phyloP scores from a whole-genome alignment of 2,888 invertebrate genomes.

The Cyaniris semiargus region DNA sequence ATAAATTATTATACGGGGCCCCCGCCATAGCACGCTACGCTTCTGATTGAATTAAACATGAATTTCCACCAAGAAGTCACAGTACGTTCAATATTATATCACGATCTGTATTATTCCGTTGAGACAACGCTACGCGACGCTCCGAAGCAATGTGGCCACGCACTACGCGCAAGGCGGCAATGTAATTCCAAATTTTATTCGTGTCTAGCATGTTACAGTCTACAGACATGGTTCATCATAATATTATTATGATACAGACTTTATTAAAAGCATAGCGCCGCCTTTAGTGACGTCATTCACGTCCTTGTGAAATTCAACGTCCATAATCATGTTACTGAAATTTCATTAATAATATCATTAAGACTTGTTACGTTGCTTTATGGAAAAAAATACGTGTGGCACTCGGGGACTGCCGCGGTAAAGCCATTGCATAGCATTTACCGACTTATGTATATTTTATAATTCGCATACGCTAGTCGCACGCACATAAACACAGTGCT shows the following conservation, averaged over 20 bases:
- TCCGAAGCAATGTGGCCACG: background rate
- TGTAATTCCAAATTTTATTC: constrained; percentile 13
- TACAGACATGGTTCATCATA: constrained; percentile 8
- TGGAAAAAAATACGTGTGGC: too few species aligned
- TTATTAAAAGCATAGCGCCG: background rate
- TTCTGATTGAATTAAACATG: too few species aligned
- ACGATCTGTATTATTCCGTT: too few species aligned
- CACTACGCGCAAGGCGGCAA: background rate
- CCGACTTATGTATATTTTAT: too few species aligned
- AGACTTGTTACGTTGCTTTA: background rate
- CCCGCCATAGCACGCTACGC: too few species aligned
- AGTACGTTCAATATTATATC: too few species aligned
- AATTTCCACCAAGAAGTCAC: too few species aligned
- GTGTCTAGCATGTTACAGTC: constrained; percentile 9
- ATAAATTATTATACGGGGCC: too few species aligned
- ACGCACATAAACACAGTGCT: too few species aligned
- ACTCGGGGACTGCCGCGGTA: too few species aligned
- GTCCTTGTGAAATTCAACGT: background rate
- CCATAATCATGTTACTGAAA: background rate
- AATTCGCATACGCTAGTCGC: too few species aligned
- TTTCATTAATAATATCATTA: background rate
- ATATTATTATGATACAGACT: constrained; percentile 12
- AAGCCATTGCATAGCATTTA: too few species aligned
- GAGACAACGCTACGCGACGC: background rate
- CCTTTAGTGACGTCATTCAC: background rate